Percentiles rank a stretch among this genome's conserved stretches.
Evolutionary conservation across 2,113 vertebrate species (phyloP).

Genomic region (Theristicus caerulescens): DNA sequence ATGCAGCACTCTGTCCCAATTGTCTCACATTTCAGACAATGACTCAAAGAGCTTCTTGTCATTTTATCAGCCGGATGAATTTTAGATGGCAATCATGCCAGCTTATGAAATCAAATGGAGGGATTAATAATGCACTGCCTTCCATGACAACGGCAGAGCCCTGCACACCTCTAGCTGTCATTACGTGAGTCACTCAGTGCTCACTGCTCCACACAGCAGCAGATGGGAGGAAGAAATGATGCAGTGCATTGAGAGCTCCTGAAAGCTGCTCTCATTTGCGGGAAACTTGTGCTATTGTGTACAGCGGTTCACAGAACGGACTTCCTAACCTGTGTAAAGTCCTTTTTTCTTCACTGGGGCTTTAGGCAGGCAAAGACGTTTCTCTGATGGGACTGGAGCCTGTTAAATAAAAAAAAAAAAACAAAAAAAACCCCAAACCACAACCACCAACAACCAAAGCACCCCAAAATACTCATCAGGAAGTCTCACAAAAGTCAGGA

Average conservation of each 20-base stretch:
- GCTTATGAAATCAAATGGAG: neutral
- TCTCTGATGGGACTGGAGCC: neutral
- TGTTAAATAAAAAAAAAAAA: neutral
- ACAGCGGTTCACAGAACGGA: neutral
- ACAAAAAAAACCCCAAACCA: neutral
- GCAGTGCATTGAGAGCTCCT: neutral
- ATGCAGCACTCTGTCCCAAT: neutral
- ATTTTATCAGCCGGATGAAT: neutral
- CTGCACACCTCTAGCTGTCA: neutral
- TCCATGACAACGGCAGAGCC: neutral
- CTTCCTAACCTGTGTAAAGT: neutral
- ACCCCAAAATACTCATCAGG: neutral
- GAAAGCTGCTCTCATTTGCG: neutral
- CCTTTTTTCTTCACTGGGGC: neutral
- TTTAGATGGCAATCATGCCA: neutral
- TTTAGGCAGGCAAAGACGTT: neutral
- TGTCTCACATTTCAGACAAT: neutral
- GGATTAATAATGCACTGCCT: conserved; percentile 39
- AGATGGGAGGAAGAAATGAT: neutral
- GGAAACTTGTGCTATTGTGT: neutral
- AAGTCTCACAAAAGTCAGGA: neutral
- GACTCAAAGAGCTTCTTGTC: neutral
- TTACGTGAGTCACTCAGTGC: neutral
- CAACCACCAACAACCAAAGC: neutral
- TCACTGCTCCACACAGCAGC: neutral